Conservation (phyloP, 2,113 vertebrate genomes). For the Festucalex cinctus region DNA sequence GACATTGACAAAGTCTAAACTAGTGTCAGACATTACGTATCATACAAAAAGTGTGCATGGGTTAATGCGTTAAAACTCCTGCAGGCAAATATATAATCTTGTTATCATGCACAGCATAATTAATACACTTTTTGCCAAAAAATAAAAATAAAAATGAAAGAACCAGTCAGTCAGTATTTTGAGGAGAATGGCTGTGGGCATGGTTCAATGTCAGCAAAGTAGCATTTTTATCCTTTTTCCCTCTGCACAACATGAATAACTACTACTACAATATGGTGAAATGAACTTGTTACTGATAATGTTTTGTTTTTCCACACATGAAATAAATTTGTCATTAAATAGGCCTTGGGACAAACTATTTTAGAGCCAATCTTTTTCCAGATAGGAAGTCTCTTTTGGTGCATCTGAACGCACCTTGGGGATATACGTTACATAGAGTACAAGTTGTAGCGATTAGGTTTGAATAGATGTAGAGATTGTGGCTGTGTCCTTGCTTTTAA, state of each 20-base stretch:
- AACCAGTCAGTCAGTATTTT: not conserved
- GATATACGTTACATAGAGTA: not conserved
- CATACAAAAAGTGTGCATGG: not conserved
- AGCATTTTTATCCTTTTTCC: not conserved
- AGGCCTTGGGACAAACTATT: conserved; percentile 1
- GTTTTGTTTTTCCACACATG: not conserved
- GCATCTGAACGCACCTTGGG: conserved; percentile 51
- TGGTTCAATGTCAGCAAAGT: not conserved
- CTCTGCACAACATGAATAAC: not conserved
- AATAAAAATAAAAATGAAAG: not conserved
- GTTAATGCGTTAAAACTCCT: not conserved
- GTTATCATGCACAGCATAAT: not conserved
- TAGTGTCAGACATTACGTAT: not conserved
- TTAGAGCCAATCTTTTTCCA: not conserved
- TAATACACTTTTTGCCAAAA: not conserved
- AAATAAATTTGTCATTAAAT: not conserved
- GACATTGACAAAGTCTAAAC: not conserved
- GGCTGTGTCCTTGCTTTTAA: conserved; percentile 16
- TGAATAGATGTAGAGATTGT: conserved; percentile 18
- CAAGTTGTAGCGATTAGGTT: conserved; percentile 10
- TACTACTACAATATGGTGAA: not conserved
- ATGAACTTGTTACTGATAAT: not conserved
- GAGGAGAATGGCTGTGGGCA: not conserved
- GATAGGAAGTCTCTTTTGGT: conserved; percentile 25
- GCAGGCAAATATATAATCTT: not conserved